A percentile compares a stretch with the other conserved stretches of the same genome.
Conservation (phyloP, 2,113 vertebrate genomes). For the Gnathonemus longibarbis region DNA sequence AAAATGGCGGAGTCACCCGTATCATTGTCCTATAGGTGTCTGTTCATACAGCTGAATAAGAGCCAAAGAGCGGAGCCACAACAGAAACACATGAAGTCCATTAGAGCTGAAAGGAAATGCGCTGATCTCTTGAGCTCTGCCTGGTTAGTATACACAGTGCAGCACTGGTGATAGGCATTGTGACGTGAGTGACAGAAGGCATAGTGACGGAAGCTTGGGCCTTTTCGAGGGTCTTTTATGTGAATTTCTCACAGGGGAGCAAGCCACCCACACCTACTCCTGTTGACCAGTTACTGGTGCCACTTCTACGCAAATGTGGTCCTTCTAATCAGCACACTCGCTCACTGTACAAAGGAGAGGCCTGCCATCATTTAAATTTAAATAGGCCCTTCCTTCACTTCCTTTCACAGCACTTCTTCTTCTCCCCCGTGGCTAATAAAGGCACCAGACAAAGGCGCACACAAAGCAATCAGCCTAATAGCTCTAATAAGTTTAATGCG, state of each 20-base stretch:
- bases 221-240: slow-evolving; percentile 26
- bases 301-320: slow-evolving; percentile 29
- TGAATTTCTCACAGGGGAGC: slow-evolving; percentile 56
- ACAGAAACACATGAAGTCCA: neutral
- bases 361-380: slow-evolving; percentile 61
- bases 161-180: slow-evolving; percentile 52
- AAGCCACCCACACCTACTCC: slow-evolving; percentile 46
- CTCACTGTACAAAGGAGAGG: slow-evolving; percentile 55
- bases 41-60: neutral
- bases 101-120: slow-evolving; percentile 4
- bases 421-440: slow-evolving; percentile 60
- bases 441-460: slow-evolving; percentile 39
- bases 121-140: slow-evolving; percentile 33
- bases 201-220: slow-evolving; percentile 28
- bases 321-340: slow-evolving; percentile 61
- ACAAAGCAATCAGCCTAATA: slow-evolving; percentile 67
- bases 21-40: neutral
- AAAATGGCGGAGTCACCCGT: neutral
- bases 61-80: neutral
- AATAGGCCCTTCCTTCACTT: slow-evolving; percentile 48
- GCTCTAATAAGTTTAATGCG: slow-evolving; percentile 63
- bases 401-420: slow-evolving; percentile 18
- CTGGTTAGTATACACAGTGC: slow-evolving; percentile 36
- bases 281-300: slow-evolving; percentile 52
- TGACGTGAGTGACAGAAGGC: slow-evolving; percentile 58